Evolutionary conservation across 2,888 invertebrate genomes (phyloP).

Genomic region (Limnephilus marmoratus): DNA sequence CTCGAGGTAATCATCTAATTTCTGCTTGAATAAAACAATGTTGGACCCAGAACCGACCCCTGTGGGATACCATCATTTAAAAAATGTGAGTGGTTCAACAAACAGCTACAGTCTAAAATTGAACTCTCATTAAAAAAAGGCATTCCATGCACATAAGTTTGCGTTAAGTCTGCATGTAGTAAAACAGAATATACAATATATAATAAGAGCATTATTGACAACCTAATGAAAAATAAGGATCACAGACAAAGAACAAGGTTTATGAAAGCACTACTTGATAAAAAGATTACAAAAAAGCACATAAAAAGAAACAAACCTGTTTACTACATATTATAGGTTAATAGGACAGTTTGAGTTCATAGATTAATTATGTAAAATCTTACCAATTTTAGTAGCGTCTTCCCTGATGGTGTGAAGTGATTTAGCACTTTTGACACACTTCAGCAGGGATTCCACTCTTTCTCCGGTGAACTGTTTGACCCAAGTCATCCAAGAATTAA

Average conservation of each 20-base stretch:
- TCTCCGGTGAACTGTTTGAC: slow-evolving; percentile 79
- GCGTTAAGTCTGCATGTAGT: background rate
- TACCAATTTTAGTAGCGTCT: slow-evolving; percentile 81
- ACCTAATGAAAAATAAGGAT: too few species aligned
- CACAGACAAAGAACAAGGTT: too few species aligned
- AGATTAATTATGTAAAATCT: slow-evolving; percentile 52
- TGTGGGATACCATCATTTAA: background rate
- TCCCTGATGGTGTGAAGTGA: slow-evolving; percentile 85
- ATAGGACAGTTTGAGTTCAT: too few species aligned
- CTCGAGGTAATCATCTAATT: background rate
- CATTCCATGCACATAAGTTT: background rate
- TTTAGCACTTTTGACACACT: slow-evolving; percentile 83
- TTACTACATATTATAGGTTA: too few species aligned
- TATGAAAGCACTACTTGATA: background rate
- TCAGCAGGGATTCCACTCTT: slow-evolving; percentile 79
- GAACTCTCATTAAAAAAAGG: background rate
- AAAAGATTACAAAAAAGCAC: too few species aligned
- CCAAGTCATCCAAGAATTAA: slow-evolving; percentile 82
- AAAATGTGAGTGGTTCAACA: too few species aligned
- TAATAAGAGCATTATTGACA: too few species aligned
- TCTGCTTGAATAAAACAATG: background rate
- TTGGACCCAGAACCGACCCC: background rate
- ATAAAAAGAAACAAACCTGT: too few species aligned
- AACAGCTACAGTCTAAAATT: background rate
- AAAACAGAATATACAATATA: background rate